Base-by-base conservation (phyloP, 1,140 invertebrate species). In the Magallana angulata region DNA sequence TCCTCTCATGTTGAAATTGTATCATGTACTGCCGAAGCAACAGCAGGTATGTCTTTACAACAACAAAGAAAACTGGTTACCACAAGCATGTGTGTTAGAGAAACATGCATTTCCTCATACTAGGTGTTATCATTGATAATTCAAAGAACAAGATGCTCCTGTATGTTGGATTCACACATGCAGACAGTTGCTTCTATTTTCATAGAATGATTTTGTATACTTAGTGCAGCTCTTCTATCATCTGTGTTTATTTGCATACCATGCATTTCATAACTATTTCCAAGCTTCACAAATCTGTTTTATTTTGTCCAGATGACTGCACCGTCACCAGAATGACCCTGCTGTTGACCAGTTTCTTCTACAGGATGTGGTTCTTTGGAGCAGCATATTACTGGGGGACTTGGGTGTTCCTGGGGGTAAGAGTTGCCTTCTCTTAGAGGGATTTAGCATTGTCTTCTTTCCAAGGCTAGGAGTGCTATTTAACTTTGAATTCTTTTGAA, bases 311-410 rank as follows among this genome's bases (percentile, higher is more conserved):
- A 94, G 94, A 93, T 85, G 90, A 93, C 12, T 95, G 95, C 89
- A 89, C 92, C 6, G 93, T 95, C 85, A 95, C 94, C 5, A 88
- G 94, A 60, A 94, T 94, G 90, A 91, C 92, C 8, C 89, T 93
- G n/a, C 88, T 95, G 24, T 85, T 95, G 30, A 91, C 94, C 1
- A 88, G 93, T 16, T 95, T 95, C 89, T 95, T 95, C 91, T 95
- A 94, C 90, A 95, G 95, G 86, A 94, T 88, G 94, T 95, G 95
- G 95, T 92, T 95, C 90, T 95, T 96, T 93, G 94, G 95, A 76
- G 95, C 94, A 12, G 91, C 92, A 16, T 96, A 95, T 89, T 95
- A 94, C 85, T 95, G 94, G 93, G 71, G 85, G 7, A 94, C 87
- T 9, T 91, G 89, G 88, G 62, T 84, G 2, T 92, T 90, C 71